These are phyloP conservation scores for Florisuga fusca DNA, from an alignment of 2,797 vertebrate genomes.

Conservation along the genomic window DNA sequence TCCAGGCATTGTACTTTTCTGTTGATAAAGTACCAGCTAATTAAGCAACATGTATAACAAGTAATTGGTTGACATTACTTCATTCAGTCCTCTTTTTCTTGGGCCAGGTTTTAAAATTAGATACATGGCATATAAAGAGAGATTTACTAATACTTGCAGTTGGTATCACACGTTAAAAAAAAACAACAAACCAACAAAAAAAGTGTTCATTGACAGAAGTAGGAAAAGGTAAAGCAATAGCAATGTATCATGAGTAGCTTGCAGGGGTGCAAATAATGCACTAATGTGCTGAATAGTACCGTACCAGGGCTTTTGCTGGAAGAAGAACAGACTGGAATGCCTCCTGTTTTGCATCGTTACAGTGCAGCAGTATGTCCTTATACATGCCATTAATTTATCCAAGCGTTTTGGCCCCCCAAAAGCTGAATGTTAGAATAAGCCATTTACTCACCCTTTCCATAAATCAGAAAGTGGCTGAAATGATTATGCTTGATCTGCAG, in stretches of 20 bases:
- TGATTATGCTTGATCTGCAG: not conserved
- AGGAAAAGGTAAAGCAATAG: not conserved
- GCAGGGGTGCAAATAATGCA: not conserved
- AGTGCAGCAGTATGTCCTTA: slow-evolving; percentile 18
- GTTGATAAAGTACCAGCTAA: not conserved
- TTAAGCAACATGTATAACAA: not conserved
- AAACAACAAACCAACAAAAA: not conserved
- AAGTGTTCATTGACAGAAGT: not conserved
- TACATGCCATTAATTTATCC: slow-evolving; percentile 44
- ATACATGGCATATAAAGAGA: not conserved
- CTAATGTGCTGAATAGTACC: not conserved
- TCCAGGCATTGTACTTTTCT: not conserved
- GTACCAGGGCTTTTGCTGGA: not conserved
- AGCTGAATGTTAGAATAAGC: slow-evolving; percentile 48
- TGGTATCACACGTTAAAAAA: not conserved
- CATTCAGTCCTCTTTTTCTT: not conserved
- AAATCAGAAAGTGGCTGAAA: slow-evolving; percentile 38
- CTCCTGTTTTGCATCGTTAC: not conserved
- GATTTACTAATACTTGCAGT: not conserved
- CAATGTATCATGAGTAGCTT: not conserved
- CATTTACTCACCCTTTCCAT: not conserved
- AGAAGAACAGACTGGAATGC: not conserved
- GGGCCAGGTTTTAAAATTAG: not conserved
- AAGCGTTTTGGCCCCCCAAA: not conserved
- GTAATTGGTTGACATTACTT: not conserved